Percentiles rank a stretch among this genome's conserved stretches.
Conservation (phyloP, 2,888 invertebrate genomes). For the Tortrix viridana region DNA sequence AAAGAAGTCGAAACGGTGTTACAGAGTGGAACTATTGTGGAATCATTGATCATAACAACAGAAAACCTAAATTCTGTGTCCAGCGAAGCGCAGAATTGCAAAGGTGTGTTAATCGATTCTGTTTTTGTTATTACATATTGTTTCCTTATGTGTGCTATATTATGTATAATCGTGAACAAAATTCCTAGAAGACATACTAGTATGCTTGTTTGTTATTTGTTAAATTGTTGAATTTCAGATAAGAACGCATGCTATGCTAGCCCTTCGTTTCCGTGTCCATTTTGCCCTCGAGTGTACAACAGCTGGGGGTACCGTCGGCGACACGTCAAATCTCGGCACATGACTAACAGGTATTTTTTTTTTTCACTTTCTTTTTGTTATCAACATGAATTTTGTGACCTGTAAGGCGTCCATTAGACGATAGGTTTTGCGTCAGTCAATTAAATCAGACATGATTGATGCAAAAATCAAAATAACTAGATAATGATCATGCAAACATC, state of each 20-base stretch:
- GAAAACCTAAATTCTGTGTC: slow-evolving; percentile 73
- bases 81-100: slow-evolving; percentile 70
- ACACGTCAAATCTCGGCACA: slow-evolving; percentile 86
- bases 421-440: no score
- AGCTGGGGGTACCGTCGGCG: slow-evolving; percentile 86
- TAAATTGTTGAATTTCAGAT: slow-evolving; percentile 55
- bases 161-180: neutral
- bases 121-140: neutral
- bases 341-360: slow-evolving; percentile 68
- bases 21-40: slow-evolving; percentile 78
- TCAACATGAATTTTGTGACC: no score
- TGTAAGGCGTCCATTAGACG: no score
- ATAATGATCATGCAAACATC: no score
- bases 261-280: slow-evolving; percentile 86
- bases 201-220: slow-evolving; percentile 6
- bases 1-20: slow-evolving; percentile 79
- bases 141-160: neutral
- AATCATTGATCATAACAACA: slow-evolving; percentile 74
- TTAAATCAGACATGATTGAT: no score
- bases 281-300: slow-evolving; percentile 85
- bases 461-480: no score
- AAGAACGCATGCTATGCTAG: slow-evolving; percentile 69
- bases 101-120: slow-evolving; percentile 55
- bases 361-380: no score
- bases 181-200: neutral